These are phyloP conservation scores for Nanorana parkeri DNA, from an alignment of 2,113 vertebrate genomes.

Conservation along the genomic window DNA sequence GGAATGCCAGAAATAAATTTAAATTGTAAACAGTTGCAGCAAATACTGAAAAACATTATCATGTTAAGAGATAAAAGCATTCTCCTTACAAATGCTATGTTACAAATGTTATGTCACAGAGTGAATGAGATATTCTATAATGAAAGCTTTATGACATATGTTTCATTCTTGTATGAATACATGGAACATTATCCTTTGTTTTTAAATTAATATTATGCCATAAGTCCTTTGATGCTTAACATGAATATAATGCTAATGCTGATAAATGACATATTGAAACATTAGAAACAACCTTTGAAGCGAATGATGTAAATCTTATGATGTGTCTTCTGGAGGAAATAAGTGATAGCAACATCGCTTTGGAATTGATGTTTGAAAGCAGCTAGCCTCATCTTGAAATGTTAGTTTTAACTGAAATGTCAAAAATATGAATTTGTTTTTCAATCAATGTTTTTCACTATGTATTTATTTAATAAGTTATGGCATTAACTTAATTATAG, in stretches of 20 bases:
- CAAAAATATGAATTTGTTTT: no score
- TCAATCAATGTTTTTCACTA: no score
- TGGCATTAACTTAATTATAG: no score
- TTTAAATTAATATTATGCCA: constrained; percentile 40
- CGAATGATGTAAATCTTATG: constrained; percentile 26
- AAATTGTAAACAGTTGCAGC: neutral
- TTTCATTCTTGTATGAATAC: neutral
- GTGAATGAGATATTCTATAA: constrained; percentile 9
- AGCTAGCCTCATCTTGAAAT: neutral
- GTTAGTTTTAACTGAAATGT: neutral
- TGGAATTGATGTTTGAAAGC: neutral
- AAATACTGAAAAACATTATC: neutral
- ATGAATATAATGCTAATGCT: constrained; percentile 37
- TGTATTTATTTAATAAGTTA: no score
- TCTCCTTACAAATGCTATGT: neutral
- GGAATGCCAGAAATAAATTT: no score
- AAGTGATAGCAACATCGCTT: constrained; percentile 12
- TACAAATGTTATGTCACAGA: neutral
- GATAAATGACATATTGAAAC: constrained; percentile 30
- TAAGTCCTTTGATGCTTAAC: constrained; percentile 30
- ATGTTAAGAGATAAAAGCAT: neutral
- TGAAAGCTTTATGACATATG: constrained; percentile 17
- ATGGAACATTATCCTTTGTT: constrained; percentile 30
- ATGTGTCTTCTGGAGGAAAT: constrained; percentile 21
- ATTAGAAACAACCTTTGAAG: constrained; percentile 34